Evolutionary conservation across 2,797 vertebrate species (phyloP), one percentile per base, ranked within the genome.

Genomic region (Podarcis lilfordi): DNA sequence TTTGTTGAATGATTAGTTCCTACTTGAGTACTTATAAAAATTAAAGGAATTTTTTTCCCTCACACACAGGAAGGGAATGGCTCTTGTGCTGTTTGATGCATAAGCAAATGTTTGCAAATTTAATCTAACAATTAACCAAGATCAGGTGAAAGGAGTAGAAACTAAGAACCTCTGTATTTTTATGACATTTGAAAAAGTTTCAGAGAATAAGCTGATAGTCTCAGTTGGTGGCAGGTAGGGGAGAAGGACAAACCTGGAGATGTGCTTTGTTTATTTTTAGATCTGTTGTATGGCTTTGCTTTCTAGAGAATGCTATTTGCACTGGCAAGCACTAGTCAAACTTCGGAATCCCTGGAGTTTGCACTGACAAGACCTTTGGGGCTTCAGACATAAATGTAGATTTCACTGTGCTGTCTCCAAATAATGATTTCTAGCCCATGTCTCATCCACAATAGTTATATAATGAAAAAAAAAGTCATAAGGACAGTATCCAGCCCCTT

Each of bases 281-380:
- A 92, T 82, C 25, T 50, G 13, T 40, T 84, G 50, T 1, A 75
- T 50, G 25, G 0, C 68, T 59, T 5, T 37, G 0, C 0, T 45
- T 81, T 91, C 89, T 77, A 0, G 35, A 78, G 80, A 89, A 89
- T 78, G 23, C 43, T 82, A 45, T 89, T 92, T 91, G n/a, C 4
- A 37, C 1, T 78, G 1, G 29, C 3, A 68, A n/a, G 69, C 80
- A 40, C 43, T 79, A 25, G 3, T 79, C 37, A 2, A 80, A 89
- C 81, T 88, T 68, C 84, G 7, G 78, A 83, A 29, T 9, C 88
- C 27, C 9, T 61, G 55, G 1, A 21, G n/a, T 84, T 88, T 87
- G 61, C 8, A 81, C 5, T 3, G 85, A 27, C 8, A 83, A 19
- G 66, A 85, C 19, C 40, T 87, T 80, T 84, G 4, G 85, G 37